These are phyloP conservation scores for Lasioglossum malachurum DNA, from an alignment of 2,888 invertebrate species.

Conservation along the genomic window DNA sequence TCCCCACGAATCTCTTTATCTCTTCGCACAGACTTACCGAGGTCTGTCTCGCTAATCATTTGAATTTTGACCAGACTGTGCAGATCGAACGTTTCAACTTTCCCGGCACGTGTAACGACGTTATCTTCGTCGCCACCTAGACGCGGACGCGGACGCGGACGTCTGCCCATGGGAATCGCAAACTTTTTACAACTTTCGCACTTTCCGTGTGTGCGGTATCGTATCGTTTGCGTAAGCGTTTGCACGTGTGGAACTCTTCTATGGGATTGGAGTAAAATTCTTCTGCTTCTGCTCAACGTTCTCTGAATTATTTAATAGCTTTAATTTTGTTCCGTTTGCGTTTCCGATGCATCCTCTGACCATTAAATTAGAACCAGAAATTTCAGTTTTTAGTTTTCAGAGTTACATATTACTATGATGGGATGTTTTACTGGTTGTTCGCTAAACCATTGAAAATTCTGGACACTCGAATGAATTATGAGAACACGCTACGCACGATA, in stretches of 20 bases:
- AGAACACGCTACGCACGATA: no score
- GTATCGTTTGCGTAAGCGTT: background rate
- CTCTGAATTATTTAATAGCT: no score
- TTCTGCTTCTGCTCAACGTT: no score
- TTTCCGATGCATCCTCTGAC: no score
- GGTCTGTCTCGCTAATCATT: background rate
- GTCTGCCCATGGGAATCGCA: background rate
- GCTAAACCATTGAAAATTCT: no score
- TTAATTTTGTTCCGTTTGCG: no score
- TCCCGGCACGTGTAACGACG: background rate
- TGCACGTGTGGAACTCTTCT: background rate
- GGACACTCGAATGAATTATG: no score
- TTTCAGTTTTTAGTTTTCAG: no score
- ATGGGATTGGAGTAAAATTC: background rate
- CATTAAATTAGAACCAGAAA: no score
- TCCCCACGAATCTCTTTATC: background rate
- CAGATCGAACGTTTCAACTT: background rate
- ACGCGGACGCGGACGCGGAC: no score
- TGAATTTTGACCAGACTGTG: background rate
- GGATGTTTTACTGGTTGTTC: no score
- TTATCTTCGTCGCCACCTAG: background rate
- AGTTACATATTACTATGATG: no score
- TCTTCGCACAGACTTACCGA: background rate
- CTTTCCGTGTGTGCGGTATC: background rate
- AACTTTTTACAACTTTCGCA: background rate